Conservation (phyloP, 2,888 invertebrate species). For the Eristalis pertinax region DNA sequence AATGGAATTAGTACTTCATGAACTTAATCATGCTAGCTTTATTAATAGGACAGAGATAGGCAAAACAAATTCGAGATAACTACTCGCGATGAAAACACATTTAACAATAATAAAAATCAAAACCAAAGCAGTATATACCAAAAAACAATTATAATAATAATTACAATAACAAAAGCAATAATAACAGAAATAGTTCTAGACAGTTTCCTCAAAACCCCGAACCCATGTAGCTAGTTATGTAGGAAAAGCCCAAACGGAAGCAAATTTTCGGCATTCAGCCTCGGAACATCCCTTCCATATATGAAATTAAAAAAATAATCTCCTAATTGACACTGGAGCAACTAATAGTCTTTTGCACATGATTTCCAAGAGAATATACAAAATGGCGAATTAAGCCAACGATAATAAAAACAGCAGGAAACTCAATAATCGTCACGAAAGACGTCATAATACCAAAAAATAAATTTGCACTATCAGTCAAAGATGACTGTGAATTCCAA, state of each 20-base stretch:
- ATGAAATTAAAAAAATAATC: constrained; percentile 7
- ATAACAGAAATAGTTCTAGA: no score
- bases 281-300: constrained; percentile 14
- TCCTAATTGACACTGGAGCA: constrained; percentile 14
- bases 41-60: no score
- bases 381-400: no score
- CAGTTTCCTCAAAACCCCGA: background rate
- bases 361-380: constrained; percentile 13
- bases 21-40: no score
- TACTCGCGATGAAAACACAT: background rate
- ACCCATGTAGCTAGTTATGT: no score
- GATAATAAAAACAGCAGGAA: constrained; percentile 1
- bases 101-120: constrained; percentile 2
- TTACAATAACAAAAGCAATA: background rate
- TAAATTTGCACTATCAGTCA: no score
- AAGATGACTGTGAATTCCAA: no score
- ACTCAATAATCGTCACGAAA: background rate
- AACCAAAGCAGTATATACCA: constrained; percentile 2
- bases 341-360: constrained; percentile 14
- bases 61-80: no score
- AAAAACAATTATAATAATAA: background rate
- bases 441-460: no score
- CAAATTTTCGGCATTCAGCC: constrained; percentile 7
- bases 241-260: no score
- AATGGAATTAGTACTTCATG: no score